Percentiles rank a stretch among this genome's conserved stretches.
Evolutionary conservation across 2,113 vertebrate genomes (phyloP).

Genomic region (Callaeas wilsoni): DNA sequence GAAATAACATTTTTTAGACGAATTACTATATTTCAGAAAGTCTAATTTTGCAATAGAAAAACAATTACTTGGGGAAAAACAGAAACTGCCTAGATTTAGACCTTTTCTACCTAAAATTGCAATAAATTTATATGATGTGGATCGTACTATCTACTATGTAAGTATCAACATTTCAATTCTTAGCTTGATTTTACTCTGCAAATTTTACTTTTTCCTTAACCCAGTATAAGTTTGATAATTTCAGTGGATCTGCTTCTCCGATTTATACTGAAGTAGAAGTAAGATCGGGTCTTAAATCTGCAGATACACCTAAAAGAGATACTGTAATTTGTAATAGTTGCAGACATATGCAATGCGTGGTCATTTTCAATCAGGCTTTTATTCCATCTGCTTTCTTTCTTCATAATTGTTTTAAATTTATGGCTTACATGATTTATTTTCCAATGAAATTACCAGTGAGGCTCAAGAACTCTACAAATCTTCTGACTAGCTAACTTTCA

Average conservation of each 20-base stretch:
- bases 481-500: conserved; percentile 23
- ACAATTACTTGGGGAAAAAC: not conserved
- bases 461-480: conserved; percentile 49
- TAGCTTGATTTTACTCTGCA: not conserved
- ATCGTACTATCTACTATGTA: not conserved
- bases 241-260: not conserved
- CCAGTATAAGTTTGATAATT: not conserved
- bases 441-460: conserved; percentile 31
- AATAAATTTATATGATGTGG: not conserved
- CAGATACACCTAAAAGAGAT: not conserved
- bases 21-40: not conserved
- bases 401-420: conserved; percentile 42
- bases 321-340: not conserved
- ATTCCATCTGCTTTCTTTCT: conserved; percentile 15
- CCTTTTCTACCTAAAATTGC: not conserved
- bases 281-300: not conserved
- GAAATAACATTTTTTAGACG: not conserved
- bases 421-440: conserved; percentile 13
- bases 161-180: not conserved
- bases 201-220: not conserved
- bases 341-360: not conserved
- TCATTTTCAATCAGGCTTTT: conserved; percentile 25
- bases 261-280: not conserved
- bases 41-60: not conserved
- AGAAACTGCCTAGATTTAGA: not conserved